These are phyloP conservation scores for Nanorana parkeri DNA, from an alignment of 2,113 vertebrate species.

Conservation along the genomic window DNA sequence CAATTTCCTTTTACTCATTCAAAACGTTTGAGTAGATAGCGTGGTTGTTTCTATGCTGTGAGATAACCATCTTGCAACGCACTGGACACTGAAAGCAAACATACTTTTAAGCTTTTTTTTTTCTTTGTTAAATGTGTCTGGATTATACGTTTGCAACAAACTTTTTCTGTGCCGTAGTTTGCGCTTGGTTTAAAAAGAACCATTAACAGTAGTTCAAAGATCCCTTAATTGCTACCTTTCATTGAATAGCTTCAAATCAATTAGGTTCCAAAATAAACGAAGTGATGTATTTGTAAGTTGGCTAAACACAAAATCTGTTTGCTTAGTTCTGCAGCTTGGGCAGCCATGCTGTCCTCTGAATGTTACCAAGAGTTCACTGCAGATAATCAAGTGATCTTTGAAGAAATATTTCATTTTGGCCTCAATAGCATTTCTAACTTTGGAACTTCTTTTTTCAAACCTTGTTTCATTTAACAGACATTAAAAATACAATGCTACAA, in stretches of 20 bases:
- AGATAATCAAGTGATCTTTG: not conserved
- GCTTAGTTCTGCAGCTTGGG: conserved; percentile 9
- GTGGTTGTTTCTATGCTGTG: conserved; percentile 5
- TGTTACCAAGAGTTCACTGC: conserved; percentile 16
- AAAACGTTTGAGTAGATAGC: conserved; percentile 25
- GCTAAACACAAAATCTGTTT: conserved; percentile 20
- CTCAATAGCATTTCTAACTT: not conserved
- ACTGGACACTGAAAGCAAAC: not conserved
- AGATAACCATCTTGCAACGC: not conserved
- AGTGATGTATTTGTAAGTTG: conserved; percentile 50
- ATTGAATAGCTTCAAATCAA: conserved; percentile 46
- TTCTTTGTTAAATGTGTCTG: conserved; percentile 42
- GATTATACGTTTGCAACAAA: conserved; percentile 32
- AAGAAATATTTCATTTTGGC: not conserved
- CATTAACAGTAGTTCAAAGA: conserved; percentile 15
- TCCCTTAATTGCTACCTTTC: conserved; percentile 44
- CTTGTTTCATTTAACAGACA: too few species aligned
- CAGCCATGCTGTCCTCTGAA: not conserved
- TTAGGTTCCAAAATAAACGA: conserved; percentile 50
- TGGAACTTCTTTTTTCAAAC: too few species aligned
- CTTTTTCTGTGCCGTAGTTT: conserved; percentile 17
- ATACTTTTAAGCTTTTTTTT: conserved; percentile 45
- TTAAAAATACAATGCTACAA: too few species aligned
- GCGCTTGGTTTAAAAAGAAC: conserved; percentile 47
- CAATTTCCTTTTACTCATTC: conserved; percentile 40